Evolutionary conservation across 1,140 invertebrate genomes (phyloP), one percentile per base, ranked within the genome.

Genomic region (Conus ventricosus): DNA sequence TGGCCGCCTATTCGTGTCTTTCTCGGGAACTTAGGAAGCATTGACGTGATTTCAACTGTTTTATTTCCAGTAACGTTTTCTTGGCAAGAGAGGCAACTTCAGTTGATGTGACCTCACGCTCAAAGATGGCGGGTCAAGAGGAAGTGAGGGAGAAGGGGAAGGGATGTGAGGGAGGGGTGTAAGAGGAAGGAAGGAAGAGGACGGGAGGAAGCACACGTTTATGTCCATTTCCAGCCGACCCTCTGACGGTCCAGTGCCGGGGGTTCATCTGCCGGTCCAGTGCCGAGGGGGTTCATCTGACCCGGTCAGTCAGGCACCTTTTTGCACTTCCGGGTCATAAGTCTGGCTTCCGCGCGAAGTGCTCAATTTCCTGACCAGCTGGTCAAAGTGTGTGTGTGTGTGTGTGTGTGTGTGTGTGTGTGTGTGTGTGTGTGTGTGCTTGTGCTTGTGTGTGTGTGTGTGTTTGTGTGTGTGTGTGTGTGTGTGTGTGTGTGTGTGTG

Each of bases 361-460:
- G 39, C 39, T 8, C 71, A 75, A 75, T 60, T 60, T 11, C 57
- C 57, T 60, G 57, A 8, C 1, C 8, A 60, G 57, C 57, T 10
- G 11, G n/a, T 39, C 5, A 39, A 51, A 17, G 76, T 39, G 76
- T 39, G 25, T 78, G 76, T 78, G 76, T 78, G 76, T 78, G 76
- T 39, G 76, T 78, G 76, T 78, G 76, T 78, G 76, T 78, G 76
- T 78, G 76, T 78, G 76, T 78, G 76, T 78, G 76, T 78, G 76
- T 78, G 76, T 51, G 76, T 78, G 76, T 51, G 76, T 78, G 76
- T 51, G 76, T 51, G 76, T 78, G 76, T 51, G 76, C 39, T 7
- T 51, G 76, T 78, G 76, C 17, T 7, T 78, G 76, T 8, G 76
- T 78, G 76, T 6, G 76, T 39, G 76, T 6, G 76, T 39, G 76